A percentile compares a stretch with the other conserved stretches of the same genome.
Evolutionary conservation across 2,113 vertebrate genomes (phyloP).

Genomic region (Phainopepla nitens): DNA sequence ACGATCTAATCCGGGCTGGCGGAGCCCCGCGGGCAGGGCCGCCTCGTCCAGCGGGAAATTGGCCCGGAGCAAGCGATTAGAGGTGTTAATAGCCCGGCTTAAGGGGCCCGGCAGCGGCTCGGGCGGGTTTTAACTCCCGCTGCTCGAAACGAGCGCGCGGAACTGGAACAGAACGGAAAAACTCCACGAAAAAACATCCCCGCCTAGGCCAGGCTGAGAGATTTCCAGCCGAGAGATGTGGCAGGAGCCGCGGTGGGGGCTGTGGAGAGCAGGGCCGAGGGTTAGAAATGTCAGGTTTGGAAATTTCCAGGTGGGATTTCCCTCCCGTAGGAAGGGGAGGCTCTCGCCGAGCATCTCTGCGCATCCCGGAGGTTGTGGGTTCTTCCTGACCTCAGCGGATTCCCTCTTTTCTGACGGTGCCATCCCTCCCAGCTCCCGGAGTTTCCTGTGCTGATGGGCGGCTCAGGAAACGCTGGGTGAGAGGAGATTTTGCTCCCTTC

Average conservation of each 20-base stretch:
- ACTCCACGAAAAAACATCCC: background rate
- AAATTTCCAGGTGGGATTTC: background rate
- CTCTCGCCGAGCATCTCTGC: background rate
- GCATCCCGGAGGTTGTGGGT: fast-evolving
- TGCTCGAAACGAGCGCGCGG: fast-evolving
- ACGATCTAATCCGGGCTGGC: background rate
- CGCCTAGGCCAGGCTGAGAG: background rate
- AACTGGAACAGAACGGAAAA: background rate
- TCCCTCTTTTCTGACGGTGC: background rate
- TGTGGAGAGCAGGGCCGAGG: background rate
- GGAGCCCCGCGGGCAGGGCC: background rate
- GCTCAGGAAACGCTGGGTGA: background rate
- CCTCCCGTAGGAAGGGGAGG: fast-evolving
- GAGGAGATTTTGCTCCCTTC: background rate
- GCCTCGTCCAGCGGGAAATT: conserved; percentile 7
- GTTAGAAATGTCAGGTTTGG: background rate
- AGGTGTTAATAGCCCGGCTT: conserved; percentile 53
- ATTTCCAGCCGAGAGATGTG: background rate
- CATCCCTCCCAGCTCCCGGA: background rate
- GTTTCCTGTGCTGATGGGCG: background rate
- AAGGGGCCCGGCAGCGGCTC: background rate
- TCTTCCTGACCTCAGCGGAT: background rate
- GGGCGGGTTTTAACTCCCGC: background rate
- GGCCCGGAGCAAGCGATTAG: background rate
- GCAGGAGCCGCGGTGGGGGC: background rate